Conservation (phyloP, 2,113 vertebrate species). For the Burhinus bistriatus region DNA sequence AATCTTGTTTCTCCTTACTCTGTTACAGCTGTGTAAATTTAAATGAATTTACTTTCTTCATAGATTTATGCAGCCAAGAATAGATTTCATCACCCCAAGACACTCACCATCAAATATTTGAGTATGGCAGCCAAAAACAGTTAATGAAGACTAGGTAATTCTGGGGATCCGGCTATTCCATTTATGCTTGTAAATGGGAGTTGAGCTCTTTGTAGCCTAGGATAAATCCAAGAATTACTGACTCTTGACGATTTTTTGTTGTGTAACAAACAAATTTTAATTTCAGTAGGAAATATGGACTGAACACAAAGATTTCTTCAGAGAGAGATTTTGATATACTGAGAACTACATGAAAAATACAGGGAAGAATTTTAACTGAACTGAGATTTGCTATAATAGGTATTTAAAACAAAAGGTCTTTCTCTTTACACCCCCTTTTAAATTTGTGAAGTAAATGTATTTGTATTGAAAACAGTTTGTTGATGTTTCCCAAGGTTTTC, state of each 20-base stretch:
- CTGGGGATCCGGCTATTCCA: not conserved
- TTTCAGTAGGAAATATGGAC: not conserved
- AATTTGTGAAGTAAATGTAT: not conserved
- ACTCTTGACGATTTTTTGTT: not conserved
- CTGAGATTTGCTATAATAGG: not conserved
- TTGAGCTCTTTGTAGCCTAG: not conserved
- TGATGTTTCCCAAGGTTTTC: not conserved
- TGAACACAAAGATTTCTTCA: not conserved
- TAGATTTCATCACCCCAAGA: not conserved
- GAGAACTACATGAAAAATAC: not conserved
- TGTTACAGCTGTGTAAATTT: constrained; percentile 49
- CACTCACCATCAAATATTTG: not conserved
- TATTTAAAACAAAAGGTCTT: not conserved
- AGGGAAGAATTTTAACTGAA: not conserved
- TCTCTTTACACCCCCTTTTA: not conserved
- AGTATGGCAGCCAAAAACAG: not conserved
- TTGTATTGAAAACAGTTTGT: not conserved
- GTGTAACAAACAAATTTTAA: not conserved
- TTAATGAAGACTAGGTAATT: not conserved
- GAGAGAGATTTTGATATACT: not conserved
- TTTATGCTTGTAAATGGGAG: not conserved
- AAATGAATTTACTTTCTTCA: not conserved
- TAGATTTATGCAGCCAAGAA: not conserved
- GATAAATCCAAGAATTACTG: not conserved
- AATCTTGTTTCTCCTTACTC: constrained; percentile 5